These are phyloP conservation scores for Beaufortia kweichowensis DNA, from an alignment of 2,113 vertebrate species.

Conservation along the genomic window DNA sequence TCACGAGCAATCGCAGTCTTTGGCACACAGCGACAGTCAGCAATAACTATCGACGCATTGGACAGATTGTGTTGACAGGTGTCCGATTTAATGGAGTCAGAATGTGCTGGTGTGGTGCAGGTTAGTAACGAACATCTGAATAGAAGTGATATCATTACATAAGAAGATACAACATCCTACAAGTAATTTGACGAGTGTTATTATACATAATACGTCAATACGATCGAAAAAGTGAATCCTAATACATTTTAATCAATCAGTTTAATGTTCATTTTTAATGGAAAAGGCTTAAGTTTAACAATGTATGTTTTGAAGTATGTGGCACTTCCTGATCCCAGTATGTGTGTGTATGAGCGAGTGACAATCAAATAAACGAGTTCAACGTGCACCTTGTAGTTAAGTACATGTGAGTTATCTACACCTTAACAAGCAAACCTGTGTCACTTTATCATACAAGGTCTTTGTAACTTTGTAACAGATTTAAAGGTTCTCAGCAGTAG, in stretches of 20 bases:
- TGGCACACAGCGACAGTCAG: background rate
- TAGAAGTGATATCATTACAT: background rate
- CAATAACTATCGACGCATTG: background rate
- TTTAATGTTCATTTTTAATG: no score
- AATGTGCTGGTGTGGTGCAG: slow-evolving; percentile 28
- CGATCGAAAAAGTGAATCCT: no score
- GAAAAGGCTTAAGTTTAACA: background rate
- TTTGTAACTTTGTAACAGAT: background rate
- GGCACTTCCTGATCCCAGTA: background rate
- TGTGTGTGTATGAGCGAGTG: background rate
- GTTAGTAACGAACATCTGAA: slow-evolving; percentile 6
- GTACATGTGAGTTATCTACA: background rate
- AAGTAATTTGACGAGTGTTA: background rate
- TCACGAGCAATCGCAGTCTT: background rate
- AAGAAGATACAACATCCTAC: background rate
- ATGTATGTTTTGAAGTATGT: no score
- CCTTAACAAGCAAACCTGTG: background rate
- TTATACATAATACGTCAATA: background rate
- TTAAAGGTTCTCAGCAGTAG: background rate
- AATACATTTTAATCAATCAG: no score
- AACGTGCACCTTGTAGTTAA: background rate
- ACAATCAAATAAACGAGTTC: background rate
- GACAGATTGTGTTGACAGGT: background rate
- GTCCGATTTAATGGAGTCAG: slow-evolving; percentile 24
- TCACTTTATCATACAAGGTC: background rate